Base-by-base conservation (phyloP, 2,888 invertebrate genomes). In the Agriopis aurantiaria region DNA sequence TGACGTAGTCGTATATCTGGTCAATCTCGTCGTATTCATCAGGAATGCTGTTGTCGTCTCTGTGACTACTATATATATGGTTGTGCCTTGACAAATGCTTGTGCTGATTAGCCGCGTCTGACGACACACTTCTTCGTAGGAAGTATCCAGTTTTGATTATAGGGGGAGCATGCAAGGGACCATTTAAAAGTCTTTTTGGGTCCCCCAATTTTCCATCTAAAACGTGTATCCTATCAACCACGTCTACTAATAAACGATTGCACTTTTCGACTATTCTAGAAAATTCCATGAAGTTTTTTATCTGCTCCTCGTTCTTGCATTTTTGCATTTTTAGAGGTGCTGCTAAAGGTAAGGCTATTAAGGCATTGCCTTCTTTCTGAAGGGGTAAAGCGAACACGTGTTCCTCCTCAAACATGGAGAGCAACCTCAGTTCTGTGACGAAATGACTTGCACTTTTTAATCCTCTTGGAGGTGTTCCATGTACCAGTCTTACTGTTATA, bases 11-110 rank as follows among this genome's bases (percentile, higher is more conserved):
- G 87, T 99, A 99, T 77, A 99, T 98, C 91, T 99, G 98, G 94
- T 99, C 99, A 79, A 99, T 98, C 91, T 99, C 98, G 80, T 98
- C 98, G 90, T 99, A 98, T 83, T 98, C 98, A 86, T 98, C 97
- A 45, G 96, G 95, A 61, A 95, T 95, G 75, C 95, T 95, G 79
- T 95, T 96, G 82, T 96, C 96, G 80, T 96, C 97, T 84, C 95
- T 95, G 79, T 95, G 96, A 77, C 93, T 95, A 78, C 93, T 93
- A 82, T 95, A 93, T 75, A 94, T 93, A 78, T 94, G 95, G 81
- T 89, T 95, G 78, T 94, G 95, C 69, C 95, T 92, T 69, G 93
- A 84, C 66, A 93, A 80, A 73, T 94, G 91, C 84, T 95, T 95
- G 77, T 93, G 95, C 80, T 95, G 96, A 82, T 92, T 95, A 0